phyloP scores from a whole-genome alignment of 2,888 invertebrate species.

The Autographa gamma region DNA sequence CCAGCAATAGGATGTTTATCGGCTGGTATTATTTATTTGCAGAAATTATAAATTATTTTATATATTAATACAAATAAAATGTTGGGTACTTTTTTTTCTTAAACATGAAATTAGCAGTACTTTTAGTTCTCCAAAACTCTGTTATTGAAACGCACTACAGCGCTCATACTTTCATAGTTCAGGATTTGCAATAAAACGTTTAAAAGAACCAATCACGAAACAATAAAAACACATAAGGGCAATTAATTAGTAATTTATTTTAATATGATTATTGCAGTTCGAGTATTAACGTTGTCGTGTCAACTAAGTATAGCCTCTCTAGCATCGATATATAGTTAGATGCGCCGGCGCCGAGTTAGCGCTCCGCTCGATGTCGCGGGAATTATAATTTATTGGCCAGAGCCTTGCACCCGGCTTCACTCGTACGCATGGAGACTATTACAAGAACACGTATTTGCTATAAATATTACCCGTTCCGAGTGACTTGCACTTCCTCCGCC shows the following conservation, averaged over 20 bases:
- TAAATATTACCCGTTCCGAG: neutral
- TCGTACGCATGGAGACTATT: constrained; percentile 13
- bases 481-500: constrained; percentile 13
- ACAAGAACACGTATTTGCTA: constrained; percentile 13
- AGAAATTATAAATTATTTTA: too few species aligned
- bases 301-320: constrained; percentile 16
- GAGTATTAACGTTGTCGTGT: constrained; percentile 16
- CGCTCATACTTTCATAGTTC: too few species aligned
- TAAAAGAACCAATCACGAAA: too few species aligned
- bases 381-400: constrained; percentile 37
- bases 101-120: too few species aligned
- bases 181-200: too few species aligned
- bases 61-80: neutral
- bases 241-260: too few species aligned
- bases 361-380: constrained; percentile 7
- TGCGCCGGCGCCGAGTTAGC: constrained; percentile 35
- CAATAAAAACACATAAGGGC: too few species aligned
- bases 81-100: neutral
- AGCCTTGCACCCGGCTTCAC: constrained; percentile 21
- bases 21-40: too few species aligned
- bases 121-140: neutral
- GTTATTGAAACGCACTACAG: neutral
- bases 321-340: constrained; percentile 33
- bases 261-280: too few species aligned
- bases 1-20: too few species aligned